These are phyloP conservation scores for Mobula birostris DNA, from an alignment of 2,113 vertebrate genomes.

Conservation along the genomic window DNA sequence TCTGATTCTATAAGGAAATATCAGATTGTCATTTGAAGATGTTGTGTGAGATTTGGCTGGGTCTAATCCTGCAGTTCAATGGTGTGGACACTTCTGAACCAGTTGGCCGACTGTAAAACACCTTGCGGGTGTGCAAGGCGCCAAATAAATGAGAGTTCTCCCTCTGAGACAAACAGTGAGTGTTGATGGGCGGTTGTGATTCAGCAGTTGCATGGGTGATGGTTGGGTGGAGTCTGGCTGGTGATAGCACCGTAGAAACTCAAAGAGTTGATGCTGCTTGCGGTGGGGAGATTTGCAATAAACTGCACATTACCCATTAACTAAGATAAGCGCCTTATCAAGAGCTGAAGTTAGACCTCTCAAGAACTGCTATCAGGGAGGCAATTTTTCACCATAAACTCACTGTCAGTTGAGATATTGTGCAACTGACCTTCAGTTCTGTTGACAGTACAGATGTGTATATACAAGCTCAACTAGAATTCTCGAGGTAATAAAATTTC, in stretches of 20 bases:
- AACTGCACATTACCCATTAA: constrained; percentile 17
- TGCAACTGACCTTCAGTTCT: constrained; percentile 23
- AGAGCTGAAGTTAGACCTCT: not conserved
- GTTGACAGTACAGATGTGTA: constrained; percentile 4
- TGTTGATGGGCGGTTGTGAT: not conserved
- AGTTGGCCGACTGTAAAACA: not conserved
- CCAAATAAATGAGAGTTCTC: not conserved
- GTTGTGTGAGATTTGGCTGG: not conserved
- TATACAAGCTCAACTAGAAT: not conserved
- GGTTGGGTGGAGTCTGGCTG: not conserved
- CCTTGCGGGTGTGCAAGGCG: not conserved
- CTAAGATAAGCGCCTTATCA: constrained; percentile 21
- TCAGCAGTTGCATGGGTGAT: not conserved
- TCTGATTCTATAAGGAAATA: too few relatives aligned
- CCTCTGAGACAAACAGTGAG: not conserved
- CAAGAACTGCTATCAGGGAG: not conserved
- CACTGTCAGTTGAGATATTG: not conserved
- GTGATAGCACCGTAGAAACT: not conserved
- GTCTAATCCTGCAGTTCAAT: not conserved
- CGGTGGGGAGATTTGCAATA: not conserved
- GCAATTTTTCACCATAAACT: constrained; percentile 24
- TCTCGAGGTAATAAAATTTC: not conserved
- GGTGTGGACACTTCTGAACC: not conserved
- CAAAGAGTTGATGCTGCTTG: not conserved
- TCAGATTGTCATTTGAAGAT: not conserved